Evolutionary conservation across 2,113 vertebrate genomes (phyloP).

Genomic region (Aviceda subcristata): DNA sequence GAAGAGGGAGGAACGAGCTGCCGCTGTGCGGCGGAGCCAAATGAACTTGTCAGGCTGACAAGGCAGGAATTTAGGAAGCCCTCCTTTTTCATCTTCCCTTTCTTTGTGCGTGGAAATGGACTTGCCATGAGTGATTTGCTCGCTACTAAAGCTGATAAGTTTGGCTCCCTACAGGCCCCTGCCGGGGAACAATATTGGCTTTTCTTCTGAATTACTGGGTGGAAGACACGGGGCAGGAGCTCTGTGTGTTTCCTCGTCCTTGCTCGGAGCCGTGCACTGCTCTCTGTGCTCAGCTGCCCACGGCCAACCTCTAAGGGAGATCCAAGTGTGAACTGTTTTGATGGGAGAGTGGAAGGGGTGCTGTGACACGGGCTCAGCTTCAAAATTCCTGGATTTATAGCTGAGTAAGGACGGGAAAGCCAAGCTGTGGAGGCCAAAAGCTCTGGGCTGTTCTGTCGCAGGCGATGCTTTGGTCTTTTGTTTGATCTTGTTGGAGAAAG

Average conservation of each 20-base stretch:
- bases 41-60: background rate
- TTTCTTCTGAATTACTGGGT: conserved; percentile 40
- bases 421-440: background rate
- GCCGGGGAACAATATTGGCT: conserved; percentile 37
- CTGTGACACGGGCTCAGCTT: background rate
- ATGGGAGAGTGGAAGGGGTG: background rate
- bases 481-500: background rate
- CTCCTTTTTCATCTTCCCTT: background rate
- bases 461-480: background rate
- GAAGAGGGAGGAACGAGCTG: background rate
- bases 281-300: background rate
- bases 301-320: background rate
- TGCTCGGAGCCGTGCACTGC: accelerated
- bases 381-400: background rate
- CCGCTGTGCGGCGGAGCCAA: background rate
- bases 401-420: background rate
- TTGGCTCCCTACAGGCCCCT: conserved; percentile 37
- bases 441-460: background rate
- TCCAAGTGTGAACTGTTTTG: background rate
- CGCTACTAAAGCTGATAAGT: conserved; percentile 72
- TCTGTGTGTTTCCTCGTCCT: background rate
- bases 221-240: background rate
- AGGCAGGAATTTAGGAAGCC: background rate
- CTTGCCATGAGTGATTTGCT: conserved; percentile 78
- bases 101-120: conserved; percentile 45